Evolutionary conservation across 2,797 vertebrate genomes (phyloP).

Genomic region (Schizothorax lantsangensis): DNA sequence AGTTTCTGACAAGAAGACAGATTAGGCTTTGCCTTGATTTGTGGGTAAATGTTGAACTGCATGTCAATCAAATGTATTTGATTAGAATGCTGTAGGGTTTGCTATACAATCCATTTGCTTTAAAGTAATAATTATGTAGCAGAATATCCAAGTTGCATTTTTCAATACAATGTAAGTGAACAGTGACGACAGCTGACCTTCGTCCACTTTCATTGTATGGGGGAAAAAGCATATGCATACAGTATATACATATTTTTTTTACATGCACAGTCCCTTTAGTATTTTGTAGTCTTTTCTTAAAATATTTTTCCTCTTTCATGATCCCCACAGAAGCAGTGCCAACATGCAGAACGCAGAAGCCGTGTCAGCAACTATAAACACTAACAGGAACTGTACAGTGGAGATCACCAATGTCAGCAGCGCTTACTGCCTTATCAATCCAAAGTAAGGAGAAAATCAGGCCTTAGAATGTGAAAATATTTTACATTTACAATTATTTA

Average conservation of each 20-base stretch:
- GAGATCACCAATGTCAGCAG: constrained; percentile 73
- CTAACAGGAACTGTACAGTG: constrained; percentile 76
- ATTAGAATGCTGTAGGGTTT: not conserved
- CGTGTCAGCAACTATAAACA: constrained; percentile 73
- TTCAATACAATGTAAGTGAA: not conserved
- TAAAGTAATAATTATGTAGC: not conserved
- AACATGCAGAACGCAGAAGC: constrained; percentile 70
- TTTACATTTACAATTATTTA: not conserved
- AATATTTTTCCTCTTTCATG: not conserved
- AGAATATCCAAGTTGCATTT: no score
- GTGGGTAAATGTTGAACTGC: not conserved
- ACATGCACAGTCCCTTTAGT: not conserved
- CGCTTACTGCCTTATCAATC: constrained; percentile 74
- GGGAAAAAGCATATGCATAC: no score
- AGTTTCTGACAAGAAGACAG: not conserved
- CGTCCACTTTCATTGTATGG: not conserved
- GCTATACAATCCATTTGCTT: not conserved
- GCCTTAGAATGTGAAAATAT: not conserved
- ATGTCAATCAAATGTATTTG: not conserved
- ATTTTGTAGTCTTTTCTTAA: not conserved
- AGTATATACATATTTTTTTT: not conserved
- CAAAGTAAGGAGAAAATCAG: constrained; percentile 67
- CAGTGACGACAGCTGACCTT: not conserved
- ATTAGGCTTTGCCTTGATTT: not conserved
- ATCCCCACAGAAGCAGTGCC: not conserved